These are phyloP conservation scores for Platysteira castanea DNA, from an alignment of 2,113 vertebrate species.

Conservation along the genomic window DNA sequence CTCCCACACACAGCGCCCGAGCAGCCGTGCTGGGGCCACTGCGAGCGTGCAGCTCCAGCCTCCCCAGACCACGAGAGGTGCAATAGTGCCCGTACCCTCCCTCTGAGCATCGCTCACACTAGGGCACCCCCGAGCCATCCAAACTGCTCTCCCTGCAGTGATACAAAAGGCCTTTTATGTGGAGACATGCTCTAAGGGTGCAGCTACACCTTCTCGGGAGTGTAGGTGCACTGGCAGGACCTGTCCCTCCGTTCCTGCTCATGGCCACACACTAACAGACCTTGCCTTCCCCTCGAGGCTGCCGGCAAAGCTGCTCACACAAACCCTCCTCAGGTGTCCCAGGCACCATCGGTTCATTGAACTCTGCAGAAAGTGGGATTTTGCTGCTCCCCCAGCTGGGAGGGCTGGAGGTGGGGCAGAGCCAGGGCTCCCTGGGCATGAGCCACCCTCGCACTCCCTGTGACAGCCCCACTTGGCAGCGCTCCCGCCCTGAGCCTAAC, in stretches of 20 bases:
- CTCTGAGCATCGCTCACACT: fast-evolving
- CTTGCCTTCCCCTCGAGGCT: neutral
- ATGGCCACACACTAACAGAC: fast-evolving
- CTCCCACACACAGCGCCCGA: neutral
- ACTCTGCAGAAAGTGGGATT: neutral
- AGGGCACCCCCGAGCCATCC: neutral
- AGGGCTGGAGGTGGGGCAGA: neutral
- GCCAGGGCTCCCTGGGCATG: neutral
- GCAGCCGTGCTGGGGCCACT: neutral
- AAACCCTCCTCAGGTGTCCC: neutral
- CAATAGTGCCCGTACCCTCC: fast-evolving
- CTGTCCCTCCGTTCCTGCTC: neutral
- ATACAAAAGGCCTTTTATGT: neutral
- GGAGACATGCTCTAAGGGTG: neutral
- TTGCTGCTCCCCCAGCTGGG: neutral
- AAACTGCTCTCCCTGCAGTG: neutral
- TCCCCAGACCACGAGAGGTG: fast-evolving
- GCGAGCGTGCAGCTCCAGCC: fast-evolving
- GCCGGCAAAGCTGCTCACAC: neutral
- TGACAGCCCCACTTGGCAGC: neutral
- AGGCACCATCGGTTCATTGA: fast-evolving
- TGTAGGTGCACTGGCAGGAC: neutral
- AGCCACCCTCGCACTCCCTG: fast-evolving
- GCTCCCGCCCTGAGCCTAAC: neutral
- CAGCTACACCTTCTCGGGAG: neutral